phyloP scores from a whole-genome alignment of 2,888 invertebrate genomes.

The Dromius quadrimaculatus region DNA sequence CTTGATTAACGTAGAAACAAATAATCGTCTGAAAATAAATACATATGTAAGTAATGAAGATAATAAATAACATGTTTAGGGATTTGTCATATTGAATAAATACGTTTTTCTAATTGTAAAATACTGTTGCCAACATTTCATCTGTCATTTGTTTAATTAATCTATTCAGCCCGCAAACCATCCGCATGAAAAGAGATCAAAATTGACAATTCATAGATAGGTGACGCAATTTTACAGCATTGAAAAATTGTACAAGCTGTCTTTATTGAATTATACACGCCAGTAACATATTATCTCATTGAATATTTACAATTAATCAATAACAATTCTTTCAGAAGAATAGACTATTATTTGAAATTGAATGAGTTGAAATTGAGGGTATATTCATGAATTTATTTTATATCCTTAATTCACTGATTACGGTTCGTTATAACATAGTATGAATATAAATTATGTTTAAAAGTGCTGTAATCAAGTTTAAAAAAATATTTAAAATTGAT shows the following conservation, averaged over 20 bases:
- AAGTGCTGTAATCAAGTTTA: no score
- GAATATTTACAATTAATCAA: no score
- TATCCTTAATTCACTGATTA: no score
- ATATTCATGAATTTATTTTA: no score
- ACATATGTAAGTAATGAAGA: background rate
- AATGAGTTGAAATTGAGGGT: no score
- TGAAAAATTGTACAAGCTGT: background rate
- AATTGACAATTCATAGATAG: background rate
- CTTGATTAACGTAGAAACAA: slow-evolving; percentile 13
- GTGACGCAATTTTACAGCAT: background rate
- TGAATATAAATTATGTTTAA: no score
- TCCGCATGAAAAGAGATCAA: background rate
- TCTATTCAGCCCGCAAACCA: background rate
- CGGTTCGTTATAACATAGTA: no score
- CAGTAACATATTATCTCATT: no score
- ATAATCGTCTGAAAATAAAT: slow-evolving; percentile 35
- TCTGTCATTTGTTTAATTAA: background rate
- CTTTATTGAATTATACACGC: no score
- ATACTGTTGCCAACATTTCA: background rate
- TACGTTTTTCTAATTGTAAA: background rate
- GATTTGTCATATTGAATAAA: background rate
- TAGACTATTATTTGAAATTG: no score
- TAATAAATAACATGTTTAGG: background rate
- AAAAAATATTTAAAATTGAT: no score
- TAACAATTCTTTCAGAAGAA: no score